Evolutionary conservation across 2,113 vertebrate species (phyloP), one percentile per base, ranked within the genome.

Genomic region (Istiophorus platypterus): DNA sequence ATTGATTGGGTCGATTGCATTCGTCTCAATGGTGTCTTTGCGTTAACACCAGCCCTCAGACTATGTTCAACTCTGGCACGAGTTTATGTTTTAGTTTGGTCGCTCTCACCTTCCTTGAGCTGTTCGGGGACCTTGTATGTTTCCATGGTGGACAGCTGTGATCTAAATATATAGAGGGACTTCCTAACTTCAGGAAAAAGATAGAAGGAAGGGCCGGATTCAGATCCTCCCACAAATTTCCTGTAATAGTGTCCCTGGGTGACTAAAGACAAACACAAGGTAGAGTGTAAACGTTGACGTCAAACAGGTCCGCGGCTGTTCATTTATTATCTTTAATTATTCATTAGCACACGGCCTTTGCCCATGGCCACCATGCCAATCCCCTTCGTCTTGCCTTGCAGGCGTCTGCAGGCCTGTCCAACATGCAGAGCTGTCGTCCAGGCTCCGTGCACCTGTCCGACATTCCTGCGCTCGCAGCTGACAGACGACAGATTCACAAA

Each of bases 141-240:
- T 94, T 94, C 91, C 93, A 91, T 52, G 66, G 58, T 52, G 85
- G 85, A 92, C 94, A 95, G 92, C 93, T 94, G 95, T 90, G 91
- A 76, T 91, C 95, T 94, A 95, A 94, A 95, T 93, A 93, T 95
- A 94, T 80, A 2, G 64, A 67, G 57, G 73, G 72, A 83, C 88
- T 92, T 94, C 93, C 92, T 91, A 85, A 90, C 88, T 93, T 94
- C 90, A 95, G 93, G 93, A 95, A 93, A 93, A 83, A 86, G 82
- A 85, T 74, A 81, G 82, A 85, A 80, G 78, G 82, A 86, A 77
- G 77, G 69, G 56, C 84, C 54, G 7, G 70, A 87, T 85, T 91
- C 63, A 75, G 83, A 90, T 89, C 84, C 70, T 83, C 69, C 49
- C 0, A 49, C 72, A 70, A 34, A 64, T 85, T 94, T 95, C 92